phyloP scores from a whole-genome alignment of 2,888 invertebrate genomes.

The Thera obeliscata region DNA sequence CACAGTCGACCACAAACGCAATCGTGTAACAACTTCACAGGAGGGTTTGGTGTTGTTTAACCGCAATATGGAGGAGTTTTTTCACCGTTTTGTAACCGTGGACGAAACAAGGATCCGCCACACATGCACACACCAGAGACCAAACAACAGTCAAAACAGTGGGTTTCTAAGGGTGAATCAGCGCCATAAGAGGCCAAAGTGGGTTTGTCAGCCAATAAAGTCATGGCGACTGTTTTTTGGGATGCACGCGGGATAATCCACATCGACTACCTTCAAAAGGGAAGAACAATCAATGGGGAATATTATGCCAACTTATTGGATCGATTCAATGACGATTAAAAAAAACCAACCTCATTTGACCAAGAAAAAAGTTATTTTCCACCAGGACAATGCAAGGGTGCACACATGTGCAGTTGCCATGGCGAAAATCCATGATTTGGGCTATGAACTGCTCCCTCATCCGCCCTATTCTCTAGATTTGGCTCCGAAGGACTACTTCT shows the following conservation, averaged over 20 bases:
- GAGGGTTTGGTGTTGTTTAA: no score
- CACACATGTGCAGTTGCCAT: not conserved
- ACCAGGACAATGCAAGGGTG: not conserved
- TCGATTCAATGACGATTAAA: no score
- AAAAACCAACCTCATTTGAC: no score
- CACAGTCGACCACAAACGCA: no score
- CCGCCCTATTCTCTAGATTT: constrained; percentile 1
- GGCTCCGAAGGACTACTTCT: not conserved
- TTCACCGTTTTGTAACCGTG: not conserved
- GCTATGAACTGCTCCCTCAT: not conserved
- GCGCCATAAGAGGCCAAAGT: not conserved
- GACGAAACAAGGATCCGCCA: not conserved
- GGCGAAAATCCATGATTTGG: no score
- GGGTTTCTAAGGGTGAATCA: not conserved
- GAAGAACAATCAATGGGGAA: not conserved
- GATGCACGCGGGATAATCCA: not conserved
- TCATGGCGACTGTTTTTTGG: not conserved
- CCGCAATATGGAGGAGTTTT: not conserved
- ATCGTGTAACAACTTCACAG: no score
- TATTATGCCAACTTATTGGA: no score
- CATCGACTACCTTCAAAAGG: not conserved
- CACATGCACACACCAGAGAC: not conserved
- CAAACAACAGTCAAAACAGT: not conserved
- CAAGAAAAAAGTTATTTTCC: not conserved
- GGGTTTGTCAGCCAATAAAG: not conserved